Evolutionary conservation across 2,888 invertebrate species (phyloP).

Genomic region (Dinocampus coccinellae): DNA sequence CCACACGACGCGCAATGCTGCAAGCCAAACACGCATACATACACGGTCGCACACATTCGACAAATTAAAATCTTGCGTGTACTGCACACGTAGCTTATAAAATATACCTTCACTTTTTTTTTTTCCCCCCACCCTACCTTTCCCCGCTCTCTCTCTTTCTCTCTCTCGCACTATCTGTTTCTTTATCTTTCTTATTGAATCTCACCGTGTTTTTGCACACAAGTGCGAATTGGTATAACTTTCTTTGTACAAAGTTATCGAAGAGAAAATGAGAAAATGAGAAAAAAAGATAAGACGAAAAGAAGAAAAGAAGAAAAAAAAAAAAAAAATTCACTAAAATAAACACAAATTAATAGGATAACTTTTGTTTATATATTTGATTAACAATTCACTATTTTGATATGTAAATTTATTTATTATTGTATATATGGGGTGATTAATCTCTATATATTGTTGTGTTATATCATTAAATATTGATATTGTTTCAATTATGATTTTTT

Average conservation of each 20-base stretch:
- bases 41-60: background rate
- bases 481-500: background rate
- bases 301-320: background rate
- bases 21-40: background rate
- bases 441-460: background rate
- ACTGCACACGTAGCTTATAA: background rate
- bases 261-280: too few species aligned
- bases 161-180: too few species aligned
- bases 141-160: too few species aligned
- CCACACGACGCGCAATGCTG: conserved; percentile 28
- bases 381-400: background rate
- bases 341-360: background rate
- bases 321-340: background rate
- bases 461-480: background rate
- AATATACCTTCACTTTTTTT: conserved; percentile 34
- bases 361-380: background rate
- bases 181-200: background rate
- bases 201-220: background rate
- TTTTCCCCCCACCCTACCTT: too few species aligned
- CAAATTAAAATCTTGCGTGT: conserved; percentile 3
- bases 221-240: background rate
- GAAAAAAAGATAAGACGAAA: too few species aligned
- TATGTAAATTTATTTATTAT: background rate
- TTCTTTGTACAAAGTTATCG: background rate
- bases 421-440: too few species aligned